A percentile compares a stretch with the other conserved stretches of the same genome.
Evolutionary conservation across 2,113 vertebrate genomes (phyloP).

Genomic region (Dinomys branickii): DNA sequence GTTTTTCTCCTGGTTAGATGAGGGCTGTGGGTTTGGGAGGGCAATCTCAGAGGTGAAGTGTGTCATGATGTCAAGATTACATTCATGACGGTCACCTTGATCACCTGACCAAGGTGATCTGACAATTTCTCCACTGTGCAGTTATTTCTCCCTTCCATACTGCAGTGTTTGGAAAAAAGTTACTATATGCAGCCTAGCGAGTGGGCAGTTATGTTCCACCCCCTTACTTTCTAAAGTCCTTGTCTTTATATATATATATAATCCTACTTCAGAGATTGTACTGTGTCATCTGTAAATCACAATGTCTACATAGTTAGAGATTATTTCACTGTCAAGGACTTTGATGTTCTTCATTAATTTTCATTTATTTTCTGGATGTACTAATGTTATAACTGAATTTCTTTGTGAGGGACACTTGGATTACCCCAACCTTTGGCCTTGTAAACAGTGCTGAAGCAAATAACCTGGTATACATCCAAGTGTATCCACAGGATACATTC

Average conservation of each 20-base stretch:
- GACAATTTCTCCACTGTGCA: neutral
- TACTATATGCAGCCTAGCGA: fast-evolving
- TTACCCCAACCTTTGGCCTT: neutral
- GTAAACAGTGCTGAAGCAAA: neutral
- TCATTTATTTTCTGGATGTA: neutral
- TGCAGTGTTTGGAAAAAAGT: neutral
- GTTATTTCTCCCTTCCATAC: neutral
- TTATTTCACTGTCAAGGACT: neutral
- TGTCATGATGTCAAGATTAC: fast-evolving
- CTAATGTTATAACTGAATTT: neutral
- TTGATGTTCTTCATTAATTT: neutral
- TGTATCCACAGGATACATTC: neutral
- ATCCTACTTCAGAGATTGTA: neutral
- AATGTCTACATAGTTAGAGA: neutral
- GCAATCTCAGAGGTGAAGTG: neutral
- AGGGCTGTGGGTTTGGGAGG: neutral
- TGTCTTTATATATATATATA: neutral
- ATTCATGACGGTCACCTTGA: neutral
- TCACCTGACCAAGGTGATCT: neutral
- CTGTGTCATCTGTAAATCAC: neutral
- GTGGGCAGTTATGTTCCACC: fast-evolving
- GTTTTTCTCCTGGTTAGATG: neutral
- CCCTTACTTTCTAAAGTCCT: neutral
- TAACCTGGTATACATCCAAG: neutral
- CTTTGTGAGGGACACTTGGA: neutral